Evolutionary conservation across 2,888 invertebrate species (phyloP).

Genomic region (Cryptocephalus primarius): DNA sequence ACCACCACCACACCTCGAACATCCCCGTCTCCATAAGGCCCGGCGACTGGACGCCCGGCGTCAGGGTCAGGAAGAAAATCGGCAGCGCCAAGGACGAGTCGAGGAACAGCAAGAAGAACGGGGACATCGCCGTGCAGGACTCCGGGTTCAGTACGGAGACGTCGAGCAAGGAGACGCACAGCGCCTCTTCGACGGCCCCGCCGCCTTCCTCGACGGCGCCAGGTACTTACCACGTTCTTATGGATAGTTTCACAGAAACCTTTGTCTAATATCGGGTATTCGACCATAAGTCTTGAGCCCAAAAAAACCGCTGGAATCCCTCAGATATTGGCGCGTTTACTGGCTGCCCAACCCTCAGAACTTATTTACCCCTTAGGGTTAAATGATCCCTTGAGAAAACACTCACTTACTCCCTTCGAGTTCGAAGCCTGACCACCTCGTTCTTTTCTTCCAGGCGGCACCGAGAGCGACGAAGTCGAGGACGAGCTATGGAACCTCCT

Average conservation of each 20-base stretch:
- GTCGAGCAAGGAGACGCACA: constrained; percentile 70
- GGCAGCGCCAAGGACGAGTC: constrained; percentile 28
- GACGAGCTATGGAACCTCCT: constrained; percentile 75
- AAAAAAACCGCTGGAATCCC: too few relatives aligned
- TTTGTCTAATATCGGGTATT: too few relatives aligned
- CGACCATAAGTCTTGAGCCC: too few relatives aligned
- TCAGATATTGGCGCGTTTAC: too few relatives aligned
- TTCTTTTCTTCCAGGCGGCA: constrained; percentile 6
- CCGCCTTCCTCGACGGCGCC: constrained; percentile 35
- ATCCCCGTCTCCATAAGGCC: constrained; percentile 41
- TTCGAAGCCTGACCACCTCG: too few relatives aligned
- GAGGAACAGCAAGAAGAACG: constrained; percentile 36
- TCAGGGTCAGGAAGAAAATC: constrained; percentile 51
- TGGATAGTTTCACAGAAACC: too few relatives aligned
- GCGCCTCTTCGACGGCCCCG: constrained; percentile 53
- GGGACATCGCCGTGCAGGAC: constrained; percentile 57
- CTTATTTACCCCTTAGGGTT: too few relatives aligned
- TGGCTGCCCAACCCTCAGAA: too few relatives aligned
- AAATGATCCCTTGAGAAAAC: too few relatives aligned
- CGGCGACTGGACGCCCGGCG: constrained; percentile 71
- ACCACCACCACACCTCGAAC: constrained; percentile 32
- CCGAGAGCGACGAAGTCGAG: constrained; percentile 13
- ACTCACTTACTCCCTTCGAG: too few relatives aligned
- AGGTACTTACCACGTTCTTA: not conserved
- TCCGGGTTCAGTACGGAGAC: constrained; percentile 87